Conservation (phyloP, 2,797 vertebrate species). For the Acipenser oxyrinchus region DNA sequence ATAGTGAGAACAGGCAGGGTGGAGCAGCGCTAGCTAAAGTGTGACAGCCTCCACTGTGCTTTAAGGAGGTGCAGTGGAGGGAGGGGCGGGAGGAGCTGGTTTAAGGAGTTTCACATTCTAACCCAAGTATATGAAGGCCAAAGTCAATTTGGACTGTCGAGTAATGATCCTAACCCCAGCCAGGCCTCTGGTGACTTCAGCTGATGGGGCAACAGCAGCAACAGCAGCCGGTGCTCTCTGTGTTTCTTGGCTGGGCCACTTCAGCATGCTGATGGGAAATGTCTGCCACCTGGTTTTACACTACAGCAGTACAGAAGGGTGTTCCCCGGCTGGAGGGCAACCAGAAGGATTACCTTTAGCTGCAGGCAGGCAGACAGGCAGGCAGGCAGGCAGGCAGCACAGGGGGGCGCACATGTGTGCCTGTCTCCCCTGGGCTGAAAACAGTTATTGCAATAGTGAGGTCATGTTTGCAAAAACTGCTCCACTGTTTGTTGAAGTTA, state of each 20-base stretch:
- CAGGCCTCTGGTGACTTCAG: not conserved
- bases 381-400: too few species aligned
- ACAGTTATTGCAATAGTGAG: too few species aligned
- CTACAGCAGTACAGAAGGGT: not conserved
- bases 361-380: not conserved
- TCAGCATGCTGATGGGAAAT: not conserved
- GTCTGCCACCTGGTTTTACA: conserved; percentile 6
- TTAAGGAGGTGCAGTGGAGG: not conserved
- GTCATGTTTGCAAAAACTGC: too few species aligned
- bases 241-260: conserved; percentile 1
- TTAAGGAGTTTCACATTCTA: not conserved
- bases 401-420: too few species aligned
- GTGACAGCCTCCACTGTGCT: not conserved
- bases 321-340: not conserved
- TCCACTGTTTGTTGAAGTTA: too few species aligned
- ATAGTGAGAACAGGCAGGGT: not conserved
- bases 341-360: not conserved
- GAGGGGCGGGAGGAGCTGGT: not conserved
- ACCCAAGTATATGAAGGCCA: not conserved
- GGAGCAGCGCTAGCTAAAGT: not conserved
- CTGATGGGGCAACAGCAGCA: not conserved
- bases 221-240: not conserved
- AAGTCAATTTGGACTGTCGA: not conserved
- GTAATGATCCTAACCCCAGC: not conserved
- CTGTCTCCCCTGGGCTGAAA: too few species aligned